Evolutionary conservation across 2,113 vertebrate species (phyloP).

Genomic region (Aepyceros melampus): DNA sequence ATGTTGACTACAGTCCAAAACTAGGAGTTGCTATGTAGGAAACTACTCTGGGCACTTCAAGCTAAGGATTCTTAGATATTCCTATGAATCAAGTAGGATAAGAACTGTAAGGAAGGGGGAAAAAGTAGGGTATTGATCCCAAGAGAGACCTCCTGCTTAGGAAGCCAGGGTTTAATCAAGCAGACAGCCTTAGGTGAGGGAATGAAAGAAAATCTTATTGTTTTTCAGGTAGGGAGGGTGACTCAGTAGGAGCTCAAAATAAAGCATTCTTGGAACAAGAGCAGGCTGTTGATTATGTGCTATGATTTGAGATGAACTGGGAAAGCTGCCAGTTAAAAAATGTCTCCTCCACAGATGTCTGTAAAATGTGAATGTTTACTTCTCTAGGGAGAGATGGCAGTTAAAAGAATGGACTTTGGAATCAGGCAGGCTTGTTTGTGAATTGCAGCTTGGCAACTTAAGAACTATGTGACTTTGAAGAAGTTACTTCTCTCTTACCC

Average conservation of each 20-base stretch:
- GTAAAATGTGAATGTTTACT: conserved; percentile 59
- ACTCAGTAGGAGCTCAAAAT: background rate
- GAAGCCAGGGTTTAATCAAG: background rate
- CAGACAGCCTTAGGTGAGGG: background rate
- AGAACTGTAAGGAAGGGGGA: background rate
- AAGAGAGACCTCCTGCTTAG: background rate
- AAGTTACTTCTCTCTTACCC: background rate
- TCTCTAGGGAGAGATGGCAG: conserved; percentile 43
- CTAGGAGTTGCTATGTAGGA: background rate
- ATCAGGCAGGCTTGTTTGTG: conserved; percentile 12
- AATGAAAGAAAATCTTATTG: background rate
- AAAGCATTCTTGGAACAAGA: conserved; percentile 41
- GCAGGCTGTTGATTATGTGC: conserved; percentile 22
- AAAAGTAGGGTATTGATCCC: background rate
- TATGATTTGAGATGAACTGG: conserved; percentile 64
- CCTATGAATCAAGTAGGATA: background rate
- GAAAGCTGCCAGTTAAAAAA: conserved; percentile 66
- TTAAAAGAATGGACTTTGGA: conserved; percentile 46
- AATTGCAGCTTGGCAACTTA: background rate
- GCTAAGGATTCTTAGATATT: background rate
- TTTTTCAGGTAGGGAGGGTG: background rate
- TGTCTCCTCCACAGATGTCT: conserved; percentile 66
- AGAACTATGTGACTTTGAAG: background rate
- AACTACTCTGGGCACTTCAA: background rate
- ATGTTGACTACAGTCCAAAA: background rate